These are phyloP conservation scores for Girardinichthys multiradiatus DNA, from an alignment of 2,113 vertebrate genomes.

Conservation along the genomic window DNA sequence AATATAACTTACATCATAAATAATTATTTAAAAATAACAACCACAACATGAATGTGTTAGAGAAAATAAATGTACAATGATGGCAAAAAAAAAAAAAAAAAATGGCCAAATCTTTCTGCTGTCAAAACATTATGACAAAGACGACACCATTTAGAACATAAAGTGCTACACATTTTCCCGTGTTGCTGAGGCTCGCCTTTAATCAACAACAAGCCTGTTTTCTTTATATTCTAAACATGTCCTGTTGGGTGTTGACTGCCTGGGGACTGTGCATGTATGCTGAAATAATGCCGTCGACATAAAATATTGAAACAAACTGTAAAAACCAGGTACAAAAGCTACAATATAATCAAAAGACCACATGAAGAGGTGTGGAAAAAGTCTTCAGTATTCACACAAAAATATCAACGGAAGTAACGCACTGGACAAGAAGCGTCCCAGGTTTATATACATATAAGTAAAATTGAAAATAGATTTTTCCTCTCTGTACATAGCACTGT, in stretches of 20 bases:
- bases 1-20: constrained; percentile 85
- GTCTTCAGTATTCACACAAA: constrained; percentile 92
- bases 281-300: constrained; percentile 86
- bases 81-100: constrained; percentile 69
- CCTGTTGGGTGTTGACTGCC: constrained; percentile 57
- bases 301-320: constrained; percentile 80
- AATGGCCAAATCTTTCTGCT: constrained; percentile 67
- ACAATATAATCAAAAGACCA: constrained; percentile 85
- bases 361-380: constrained; percentile 87
- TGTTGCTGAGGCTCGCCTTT: constrained; percentile 54
- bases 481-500: constrained; percentile 97
- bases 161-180: constrained; percentile 51
- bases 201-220: constrained; percentile 67
- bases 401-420: constrained; percentile 91
- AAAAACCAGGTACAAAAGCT: constrained; percentile 84
- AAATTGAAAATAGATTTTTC: constrained; percentile 99
- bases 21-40: constrained; percentile 81
- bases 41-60: constrained; percentile 73
- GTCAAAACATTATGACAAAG: constrained; percentile 66
- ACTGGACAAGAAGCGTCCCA: constrained; percentile 92
- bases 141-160: constrained; percentile 61
- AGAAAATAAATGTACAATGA: constrained; percentile 75
- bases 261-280: constrained; percentile 65
- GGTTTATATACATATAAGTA: constrained; percentile 99
- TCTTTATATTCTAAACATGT: constrained; percentile 66